A percentile compares a stretch with the other conserved stretches of the same genome.
phyloP scores from a whole-genome alignment of 2,797 vertebrate genomes.

The Syngnathus rostellatus region DNA sequence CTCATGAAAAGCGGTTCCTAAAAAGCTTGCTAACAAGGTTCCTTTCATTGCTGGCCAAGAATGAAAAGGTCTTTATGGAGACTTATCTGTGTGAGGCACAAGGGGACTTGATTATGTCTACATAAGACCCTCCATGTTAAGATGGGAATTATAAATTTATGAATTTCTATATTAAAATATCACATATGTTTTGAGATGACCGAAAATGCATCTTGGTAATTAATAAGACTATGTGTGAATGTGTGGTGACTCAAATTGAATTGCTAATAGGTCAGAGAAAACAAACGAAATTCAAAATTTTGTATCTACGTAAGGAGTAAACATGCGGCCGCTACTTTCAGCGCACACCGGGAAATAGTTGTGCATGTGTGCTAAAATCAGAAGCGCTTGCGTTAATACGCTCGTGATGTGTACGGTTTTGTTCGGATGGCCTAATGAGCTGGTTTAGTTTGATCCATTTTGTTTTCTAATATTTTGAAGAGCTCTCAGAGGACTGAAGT shows the following conservation, averaged over 20 bases:
- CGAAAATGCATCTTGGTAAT: not conserved
- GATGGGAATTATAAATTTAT: not conserved
- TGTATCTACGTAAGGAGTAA: too few species aligned
- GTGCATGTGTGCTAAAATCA: too few species aligned
- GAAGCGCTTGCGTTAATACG: too few species aligned
- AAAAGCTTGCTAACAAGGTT: constrained; percentile 16
- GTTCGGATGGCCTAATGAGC: too few species aligned
- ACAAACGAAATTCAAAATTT: too few species aligned
- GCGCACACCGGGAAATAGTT: too few species aligned
- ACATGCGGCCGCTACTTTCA: too few species aligned
- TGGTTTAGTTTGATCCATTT: not conserved
- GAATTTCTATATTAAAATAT: not conserved
- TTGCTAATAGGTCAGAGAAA: too few species aligned
- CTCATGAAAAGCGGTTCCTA: constrained; percentile 14
- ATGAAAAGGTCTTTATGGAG: constrained; percentile 33
- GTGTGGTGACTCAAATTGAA: too few species aligned
- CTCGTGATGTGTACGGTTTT: too few species aligned
- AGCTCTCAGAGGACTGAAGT: not conserved
- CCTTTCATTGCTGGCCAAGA: constrained; percentile 14
- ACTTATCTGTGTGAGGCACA: constrained; percentile 8
- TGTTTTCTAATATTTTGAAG: not conserved
- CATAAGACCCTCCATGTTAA: not conserved
- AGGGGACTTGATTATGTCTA: not conserved
- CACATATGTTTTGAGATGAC: not conserved
- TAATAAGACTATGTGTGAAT: too few species aligned